phyloP scores from a whole-genome alignment of 2,888 invertebrate species.

The Vannuccia rotundouncinata region DNA sequence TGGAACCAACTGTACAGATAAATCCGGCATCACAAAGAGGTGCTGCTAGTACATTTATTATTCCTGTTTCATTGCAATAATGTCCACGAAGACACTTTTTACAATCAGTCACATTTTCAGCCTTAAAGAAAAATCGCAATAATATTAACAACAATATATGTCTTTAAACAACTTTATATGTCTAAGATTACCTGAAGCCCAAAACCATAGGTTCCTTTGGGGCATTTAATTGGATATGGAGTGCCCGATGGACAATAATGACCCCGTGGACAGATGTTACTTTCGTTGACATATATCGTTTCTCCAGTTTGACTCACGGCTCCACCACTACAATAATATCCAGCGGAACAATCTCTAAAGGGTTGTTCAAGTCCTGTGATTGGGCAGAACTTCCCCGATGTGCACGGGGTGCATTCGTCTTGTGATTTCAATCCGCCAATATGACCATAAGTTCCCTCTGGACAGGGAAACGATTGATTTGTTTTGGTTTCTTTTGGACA shows the following conservation, averaged over 20 bases:
- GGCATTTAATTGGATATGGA: conserved; percentile 35
- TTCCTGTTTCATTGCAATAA: not conserved
- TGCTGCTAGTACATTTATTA: conserved; percentile 44
- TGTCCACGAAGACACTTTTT: not conserved
- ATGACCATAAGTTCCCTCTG: conserved; percentile 51
- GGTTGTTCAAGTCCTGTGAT: conserved; percentile 46
- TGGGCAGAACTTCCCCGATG: conserved; percentile 47
- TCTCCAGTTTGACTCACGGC: conserved; percentile 44
- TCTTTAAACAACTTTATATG: too few relatives aligned
- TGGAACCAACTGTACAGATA: conserved; percentile 50
- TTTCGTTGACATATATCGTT: conserved; percentile 17
- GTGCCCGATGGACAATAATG: conserved; percentile 47
- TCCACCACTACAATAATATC: conserved; percentile 49
- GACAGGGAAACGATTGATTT: not conserved
- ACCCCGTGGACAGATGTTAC: conserved; percentile 46
- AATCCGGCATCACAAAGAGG: conserved; percentile 46
- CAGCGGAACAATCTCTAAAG: conserved; percentile 46
- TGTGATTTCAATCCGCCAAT: conserved; percentile 45
- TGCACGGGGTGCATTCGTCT: conserved; percentile 48
- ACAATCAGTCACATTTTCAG: not conserved
- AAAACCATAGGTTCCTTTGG: not conserved
- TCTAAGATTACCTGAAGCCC: too few relatives aligned
- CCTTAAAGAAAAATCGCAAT: too few relatives aligned
- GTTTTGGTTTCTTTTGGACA: not conserved
- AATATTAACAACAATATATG: too few relatives aligned